Conservation (phyloP, 2,888 invertebrate genomes). For the Agapetus fuscipes region DNA sequence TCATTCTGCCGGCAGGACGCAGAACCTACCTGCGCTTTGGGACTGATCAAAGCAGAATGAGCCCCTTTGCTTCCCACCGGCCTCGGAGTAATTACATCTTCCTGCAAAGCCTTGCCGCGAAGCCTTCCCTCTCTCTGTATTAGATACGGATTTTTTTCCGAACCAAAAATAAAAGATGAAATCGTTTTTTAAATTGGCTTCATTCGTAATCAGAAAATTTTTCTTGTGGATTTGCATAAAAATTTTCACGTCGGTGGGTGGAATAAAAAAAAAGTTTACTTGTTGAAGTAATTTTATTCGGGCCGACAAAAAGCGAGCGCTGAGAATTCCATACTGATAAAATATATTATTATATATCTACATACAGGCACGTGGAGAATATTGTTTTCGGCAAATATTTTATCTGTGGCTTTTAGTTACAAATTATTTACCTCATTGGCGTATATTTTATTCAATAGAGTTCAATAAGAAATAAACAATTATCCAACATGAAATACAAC, state of each 20-base stretch:
- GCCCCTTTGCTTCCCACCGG: slow-evolving; percentile 14
- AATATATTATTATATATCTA: no score
- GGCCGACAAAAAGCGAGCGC: slow-evolving; percentile 6
- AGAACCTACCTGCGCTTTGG: slow-evolving; percentile 10
- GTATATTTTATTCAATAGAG: no score
- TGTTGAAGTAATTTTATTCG: slow-evolving; percentile 5
- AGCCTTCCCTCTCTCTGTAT: no score
- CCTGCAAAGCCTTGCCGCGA: slow-evolving; percentile 12
- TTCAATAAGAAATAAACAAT: no score
- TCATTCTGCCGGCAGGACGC: no score
- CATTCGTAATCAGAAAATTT: slow-evolving; percentile 19
- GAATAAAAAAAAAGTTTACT: background rate
- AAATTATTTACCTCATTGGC: no score
- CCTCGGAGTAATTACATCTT: slow-evolving; percentile 19
- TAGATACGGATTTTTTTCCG: slow-evolving; percentile 18
- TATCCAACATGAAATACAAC: no score
- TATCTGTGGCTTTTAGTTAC: no score
- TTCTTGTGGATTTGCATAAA: slow-evolving; percentile 16
- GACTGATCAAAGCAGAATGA: slow-evolving; percentile 19
- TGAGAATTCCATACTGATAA: no score
- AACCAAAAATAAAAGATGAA: slow-evolving; percentile 19
- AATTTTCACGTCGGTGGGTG: slow-evolving; percentile 5
- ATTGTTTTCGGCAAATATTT: no score
- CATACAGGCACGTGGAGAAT: no score
- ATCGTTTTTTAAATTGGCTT: slow-evolving; percentile 19